A percentile compares a stretch with the other conserved stretches of the same genome.
Evolutionary conservation across 2,888 invertebrate genomes (phyloP).

Genomic region (Apodemia zela): DNA sequence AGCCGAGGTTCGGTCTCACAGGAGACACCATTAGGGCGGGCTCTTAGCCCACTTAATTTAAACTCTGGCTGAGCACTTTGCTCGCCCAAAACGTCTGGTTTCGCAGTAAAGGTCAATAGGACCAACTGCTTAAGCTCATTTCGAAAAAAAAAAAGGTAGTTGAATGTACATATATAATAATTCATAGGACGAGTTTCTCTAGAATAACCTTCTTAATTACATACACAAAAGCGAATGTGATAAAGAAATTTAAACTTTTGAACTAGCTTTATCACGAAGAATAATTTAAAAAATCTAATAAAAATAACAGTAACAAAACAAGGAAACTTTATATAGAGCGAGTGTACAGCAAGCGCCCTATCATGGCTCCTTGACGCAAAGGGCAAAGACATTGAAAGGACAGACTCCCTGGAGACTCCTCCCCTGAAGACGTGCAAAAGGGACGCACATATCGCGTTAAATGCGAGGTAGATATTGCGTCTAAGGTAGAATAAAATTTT

Average conservation of each 20-base stretch:
- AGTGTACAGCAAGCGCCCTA: conserved; percentile 63
- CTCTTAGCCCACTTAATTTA: too few relatives aligned
- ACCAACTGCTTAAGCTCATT: too few relatives aligned
- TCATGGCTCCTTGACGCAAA: conserved; percentile 73
- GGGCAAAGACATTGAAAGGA: conserved; percentile 83
- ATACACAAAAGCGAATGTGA: not conserved
- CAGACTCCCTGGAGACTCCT: conserved; percentile 83
- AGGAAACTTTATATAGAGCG: conserved; percentile 47
- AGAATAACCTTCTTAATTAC: too few relatives aligned
- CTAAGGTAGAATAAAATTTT: conserved; percentile 79
- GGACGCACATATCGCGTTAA: conserved; percentile 55
- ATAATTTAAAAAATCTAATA: conserved; percentile 5
- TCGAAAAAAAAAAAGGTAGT: too few relatives aligned
- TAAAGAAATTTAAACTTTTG: not conserved
- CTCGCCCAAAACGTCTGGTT: too few relatives aligned
- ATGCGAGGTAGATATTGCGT: conserved; percentile 55
- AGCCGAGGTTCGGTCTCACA: too few relatives aligned
- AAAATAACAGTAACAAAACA: conserved; percentile 35
- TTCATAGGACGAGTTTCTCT: too few relatives aligned
- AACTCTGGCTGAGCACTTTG: too few relatives aligned
- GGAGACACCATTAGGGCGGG: too few relatives aligned
- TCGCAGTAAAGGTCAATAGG: too few relatives aligned
- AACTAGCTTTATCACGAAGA: not conserved
- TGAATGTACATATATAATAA: too few relatives aligned
- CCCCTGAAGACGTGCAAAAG: conserved; percentile 71